Percentiles rank a stretch among this genome's conserved stretches.
Evolutionary conservation across 1,140 invertebrate genomes (phyloP).

Genomic region (Maconellicoccus hirsutus): DNA sequence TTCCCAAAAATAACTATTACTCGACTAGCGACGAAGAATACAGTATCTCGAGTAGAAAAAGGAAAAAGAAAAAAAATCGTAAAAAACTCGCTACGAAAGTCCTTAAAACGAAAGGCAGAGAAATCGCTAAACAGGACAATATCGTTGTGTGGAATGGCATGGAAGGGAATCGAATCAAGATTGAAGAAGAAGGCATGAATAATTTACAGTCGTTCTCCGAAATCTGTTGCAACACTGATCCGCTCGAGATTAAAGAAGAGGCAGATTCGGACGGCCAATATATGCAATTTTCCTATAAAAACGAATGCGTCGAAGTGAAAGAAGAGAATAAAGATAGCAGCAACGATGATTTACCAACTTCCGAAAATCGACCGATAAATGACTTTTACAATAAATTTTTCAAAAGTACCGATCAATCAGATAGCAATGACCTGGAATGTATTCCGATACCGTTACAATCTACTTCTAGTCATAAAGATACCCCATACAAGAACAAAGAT

Average conservation of each 20-base stretch:
- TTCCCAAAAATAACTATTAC: background rate
- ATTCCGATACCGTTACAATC: background rate
- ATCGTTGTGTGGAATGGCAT: background rate
- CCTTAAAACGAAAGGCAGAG: background rate
- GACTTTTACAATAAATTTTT: background rate
- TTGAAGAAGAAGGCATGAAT: background rate
- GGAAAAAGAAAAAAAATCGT: background rate
- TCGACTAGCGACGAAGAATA: conserved; percentile 14
- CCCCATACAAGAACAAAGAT: background rate
- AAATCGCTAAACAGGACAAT: background rate
- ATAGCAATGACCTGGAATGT: background rate
- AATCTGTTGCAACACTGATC: background rate
- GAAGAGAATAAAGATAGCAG: background rate
- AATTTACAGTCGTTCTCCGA: background rate
- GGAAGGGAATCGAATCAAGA: background rate
- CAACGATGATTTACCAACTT: background rate
- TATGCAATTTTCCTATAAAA: background rate
- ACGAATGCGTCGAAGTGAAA: background rate
- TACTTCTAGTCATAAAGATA: background rate
- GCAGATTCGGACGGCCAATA: too few relatives aligned
- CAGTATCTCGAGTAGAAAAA: background rate
- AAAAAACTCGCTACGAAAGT: background rate
- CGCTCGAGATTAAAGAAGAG: background rate
- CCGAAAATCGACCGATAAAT: too few relatives aligned
- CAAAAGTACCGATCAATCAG: background rate